Evolutionary conservation across 2,888 invertebrate genomes (phyloP), one percentile per base, ranked within the genome.

Genomic region (Cecidostiba fungosa): DNA sequence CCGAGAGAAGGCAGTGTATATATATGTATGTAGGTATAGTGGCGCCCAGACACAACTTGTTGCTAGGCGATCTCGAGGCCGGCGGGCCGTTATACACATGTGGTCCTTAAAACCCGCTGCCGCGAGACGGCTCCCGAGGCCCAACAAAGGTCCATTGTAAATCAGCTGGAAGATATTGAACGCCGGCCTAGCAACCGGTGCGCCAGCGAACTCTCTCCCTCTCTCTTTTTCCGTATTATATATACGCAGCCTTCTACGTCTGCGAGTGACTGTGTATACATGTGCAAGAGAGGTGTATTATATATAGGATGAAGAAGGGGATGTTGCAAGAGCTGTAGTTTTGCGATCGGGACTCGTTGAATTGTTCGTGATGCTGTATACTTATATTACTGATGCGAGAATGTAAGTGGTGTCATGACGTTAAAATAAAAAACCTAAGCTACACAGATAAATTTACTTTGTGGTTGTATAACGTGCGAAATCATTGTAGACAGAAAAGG

Each of bases 31-130:
- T 10, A 6, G 5, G 5, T 43, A 50, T 32, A 77, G 77, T 54
- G 80, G 69, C 69, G 39, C 69, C 59, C 29, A 54, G 32, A 10
- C 50, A 74, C 29, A 88, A 90, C 89, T 89, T 90, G 91, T 90
- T 90, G 90, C 91, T 90, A 91, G 88, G 90, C 90, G 85, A 88
- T 88, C 43, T 84, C 88, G 89, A 89, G 89, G 87, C 89, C 77
- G 36, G 29, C 88, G 87, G 87, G 89, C 89, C 89, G 90, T 90
- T 90, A 90, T 88, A 54, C 26, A 43, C 39, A n/a, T 32, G 59
- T 6, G 14, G 50, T 29, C 50, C 79, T 66, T 79, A 36, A 26
- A 23, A 62, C 54, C 4, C 43, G 29, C 32, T 50, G 36, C 54
- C 29, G 8, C 50, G 8, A 6, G 10, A 26, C 50, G 19, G 36